Base-by-base conservation (phyloP, 1,140 invertebrate species). In the Brachionus rotundiformis region DNA sequence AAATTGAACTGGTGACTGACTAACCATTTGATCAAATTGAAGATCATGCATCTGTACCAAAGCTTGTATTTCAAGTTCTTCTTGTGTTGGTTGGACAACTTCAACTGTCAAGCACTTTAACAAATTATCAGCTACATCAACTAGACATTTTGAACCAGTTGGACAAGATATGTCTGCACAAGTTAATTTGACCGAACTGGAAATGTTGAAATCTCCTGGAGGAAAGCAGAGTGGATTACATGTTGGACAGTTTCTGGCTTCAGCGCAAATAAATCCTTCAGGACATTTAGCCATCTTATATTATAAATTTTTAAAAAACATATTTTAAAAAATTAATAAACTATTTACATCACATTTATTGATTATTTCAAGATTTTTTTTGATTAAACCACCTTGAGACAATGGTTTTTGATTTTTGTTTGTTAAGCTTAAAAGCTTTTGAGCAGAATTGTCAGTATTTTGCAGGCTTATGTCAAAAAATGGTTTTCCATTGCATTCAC, bases 401-500 rank as follows among this genome's bases (percentile, higher is more conserved):
- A 11, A 8, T 13, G 36, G 36, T 2, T 11, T 44, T 23, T 44
- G 6, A 19, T 41, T 73, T 19, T 44, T 44, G 10, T 31, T 44
- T 71, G 65, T 5, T 10, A 73, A 23, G 29, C 25, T 11, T 33
- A 65, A 65, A 31, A 65, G 19, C 23, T 73, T 73, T 73, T 39
- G 25, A 19, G 7, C 27, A 65, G 25, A 31, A 11, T 7, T 11
- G n/a, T 2, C 61, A 31, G 11, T 33, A 65, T 31, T 31, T 65
- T 29, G 31, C 5, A 54, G 23, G 19, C 47, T 54, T 0, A 63
- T 19, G 16, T 36, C 33, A 73, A 73, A 73, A 73, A 73, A 73
- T 44, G 68, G 68, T 44, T 73, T 73, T 31, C 68, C 68, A 73
- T 73, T 39, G 25, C 68, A 73, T 73, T 73, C 68, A 47, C 68